Base-by-base conservation (phyloP, 2,888 invertebrate genomes). In the Antitype chi region DNA sequence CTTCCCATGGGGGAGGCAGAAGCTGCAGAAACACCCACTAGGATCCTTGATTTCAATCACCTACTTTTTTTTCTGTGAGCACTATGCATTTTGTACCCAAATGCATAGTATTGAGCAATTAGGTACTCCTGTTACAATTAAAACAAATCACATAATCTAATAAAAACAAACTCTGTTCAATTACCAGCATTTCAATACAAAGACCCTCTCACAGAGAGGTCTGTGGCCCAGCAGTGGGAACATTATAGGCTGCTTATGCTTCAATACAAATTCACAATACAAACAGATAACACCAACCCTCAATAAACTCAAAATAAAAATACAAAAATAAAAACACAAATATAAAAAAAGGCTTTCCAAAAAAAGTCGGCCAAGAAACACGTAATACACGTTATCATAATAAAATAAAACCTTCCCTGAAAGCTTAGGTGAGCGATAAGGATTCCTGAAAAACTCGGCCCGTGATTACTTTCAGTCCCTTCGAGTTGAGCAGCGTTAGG, bases 381-480 rank as follows among this genome's bases (percentile, higher is more conserved):
- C 74, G 70, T 82, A 83, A 80, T 80, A 77, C 76, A 64, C 70
- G 85, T 87, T 85, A 85, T 89, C 85, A 84, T 84, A 82, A 87
- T 86, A 86, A 87, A 86, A 88, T 88, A 88, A 79, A 82, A 79
- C 82, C 84, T 70, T 71, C 75, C 32, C 77, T 72, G 76, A 70
- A 69, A 85, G 85, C 82, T 87, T 87, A 84, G 76, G 75, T 78
- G 76, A 75, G 81, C 85, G 90, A 89, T 89, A 89, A 89, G 90
- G 82, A 78, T 86, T 82, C 81, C 73, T 82, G 79, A 82, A 81
- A 81, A 85, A 87, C 84, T 85, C 81, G 67, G 69, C 74, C 70
- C 72, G 75, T 89, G 90, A 87, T 89, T 89, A 89, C 84, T 83
- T 86, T 78, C 82, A 71, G 78, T 70, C 84, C 87, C 76, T 85